Evolutionary conservation across 2,797 vertebrate species (phyloP).

Genomic region (Peromyscus aztecus): DNA sequence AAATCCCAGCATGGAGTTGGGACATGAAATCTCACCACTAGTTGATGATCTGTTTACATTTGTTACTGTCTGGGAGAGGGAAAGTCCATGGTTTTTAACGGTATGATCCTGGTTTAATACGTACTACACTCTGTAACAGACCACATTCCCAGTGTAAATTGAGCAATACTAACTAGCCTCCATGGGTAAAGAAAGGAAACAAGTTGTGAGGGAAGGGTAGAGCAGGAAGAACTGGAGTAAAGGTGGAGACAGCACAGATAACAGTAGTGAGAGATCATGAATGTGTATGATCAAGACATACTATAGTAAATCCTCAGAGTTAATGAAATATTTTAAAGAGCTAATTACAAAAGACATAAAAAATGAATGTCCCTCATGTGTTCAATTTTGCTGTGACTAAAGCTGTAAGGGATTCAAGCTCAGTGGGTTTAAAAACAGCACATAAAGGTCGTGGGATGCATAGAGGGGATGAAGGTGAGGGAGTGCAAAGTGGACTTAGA

Average conservation of each 20-base stretch:
- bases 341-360: neutral
- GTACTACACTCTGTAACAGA: neutral
- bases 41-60: neutral
- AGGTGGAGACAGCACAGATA: neutral
- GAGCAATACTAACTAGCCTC: neutral
- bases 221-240: rapidly evolving
- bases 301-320: neutral
- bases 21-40: neutral
- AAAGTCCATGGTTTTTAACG: neutral
- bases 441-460: neutral
- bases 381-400: neutral
- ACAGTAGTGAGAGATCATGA: rapidly evolving
- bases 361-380: neutral
- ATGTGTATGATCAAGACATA: neutral
- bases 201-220: neutral
- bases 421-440: neutral
- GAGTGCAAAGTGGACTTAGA: neutral
- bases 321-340: neutral
- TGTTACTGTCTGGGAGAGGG: neutral
- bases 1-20: neutral
- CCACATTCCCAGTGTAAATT: neutral
- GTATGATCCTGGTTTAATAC: neutral
- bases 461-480: neutral
- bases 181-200: neutral
- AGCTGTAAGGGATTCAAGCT: neutral